Base-by-base conservation (phyloP, 53 echinoderm and acorn worm genomes). In the Echinometra lucunter region DNA sequence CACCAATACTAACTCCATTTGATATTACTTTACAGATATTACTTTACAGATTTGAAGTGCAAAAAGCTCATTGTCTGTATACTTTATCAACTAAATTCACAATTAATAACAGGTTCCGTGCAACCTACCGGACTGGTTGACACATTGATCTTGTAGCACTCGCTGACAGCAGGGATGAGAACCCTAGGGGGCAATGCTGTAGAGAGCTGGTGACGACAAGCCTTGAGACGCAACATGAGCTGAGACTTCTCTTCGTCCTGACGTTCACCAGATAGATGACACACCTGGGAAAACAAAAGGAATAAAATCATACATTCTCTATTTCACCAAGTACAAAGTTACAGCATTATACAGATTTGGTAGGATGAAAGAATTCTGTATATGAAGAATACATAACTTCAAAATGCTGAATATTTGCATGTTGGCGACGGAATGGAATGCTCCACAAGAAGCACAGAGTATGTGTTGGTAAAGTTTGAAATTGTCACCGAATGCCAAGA, bases 161-260 rank as follows among this genome's bases (percentile, higher is more conserved):
- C 95, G 27, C 94, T 91, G 66, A 98, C 82, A 3, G 96, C 95
- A 82, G 98, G 98, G 6, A 98, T 91, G 16, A 98, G 72, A 38
- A 98, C 97, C 60, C 98, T 93, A n/a, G 96, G 89, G 6, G 97
- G 92, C 66, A 98, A 88, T 13, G 95, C 93, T 17, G 88, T 95
- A 58, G 97, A 93, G 44, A 98, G 95, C 56, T 95, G 95, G 88
- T 98, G 97, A 27, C 97, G 92, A 58, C 98, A 81, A 2, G 97
- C 95, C 94, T 97, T 97, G 49, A 97, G 92, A 78, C 98, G 81
- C 25, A 98, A 66, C 67, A 95, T 97, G 40, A 98, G 91, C 94
- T 97, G 98, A 25, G 97, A 95, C 94, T 97, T 98, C 66, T 97
- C 97, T 55, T 97, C 97, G 19, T 96, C 97, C 42, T 93, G 93